These are phyloP conservation scores for Andrena dorsata DNA, from an alignment of 2,888 invertebrate species.

Conservation along the genomic window DNA sequence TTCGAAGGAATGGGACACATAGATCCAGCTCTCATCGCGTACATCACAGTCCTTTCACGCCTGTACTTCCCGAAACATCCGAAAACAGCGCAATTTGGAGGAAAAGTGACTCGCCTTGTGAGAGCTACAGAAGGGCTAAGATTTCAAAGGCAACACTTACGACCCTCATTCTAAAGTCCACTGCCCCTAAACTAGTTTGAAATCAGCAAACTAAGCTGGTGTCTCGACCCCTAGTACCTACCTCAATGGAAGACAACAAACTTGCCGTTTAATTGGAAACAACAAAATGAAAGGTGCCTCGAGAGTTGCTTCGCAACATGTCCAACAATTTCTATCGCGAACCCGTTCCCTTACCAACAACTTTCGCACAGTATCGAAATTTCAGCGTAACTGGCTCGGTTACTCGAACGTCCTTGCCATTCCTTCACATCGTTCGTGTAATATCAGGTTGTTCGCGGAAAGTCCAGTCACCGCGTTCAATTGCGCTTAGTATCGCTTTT, in stretches of 20 bases:
- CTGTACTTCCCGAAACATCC: too few relatives aligned
- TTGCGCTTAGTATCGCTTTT: constrained; percentile 10
- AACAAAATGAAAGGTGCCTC: not conserved
- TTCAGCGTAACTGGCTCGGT: constrained; percentile 7
- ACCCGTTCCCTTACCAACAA: too few relatives aligned
- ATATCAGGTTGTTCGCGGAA: constrained; percentile 59
- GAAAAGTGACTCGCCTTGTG: too few relatives aligned
- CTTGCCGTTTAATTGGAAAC: not conserved
- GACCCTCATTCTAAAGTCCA: too few relatives aligned
- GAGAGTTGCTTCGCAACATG: not conserved
- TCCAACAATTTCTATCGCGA: not conserved
- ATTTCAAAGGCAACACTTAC: too few relatives aligned
- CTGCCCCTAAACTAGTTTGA: not conserved
- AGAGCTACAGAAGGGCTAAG: too few relatives aligned
- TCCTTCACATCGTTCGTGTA: not conserved
- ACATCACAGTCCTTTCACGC: too few relatives aligned
- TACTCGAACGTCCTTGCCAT: constrained; percentile 6
- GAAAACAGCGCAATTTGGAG: too few relatives aligned
- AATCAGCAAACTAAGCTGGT: not conserved
- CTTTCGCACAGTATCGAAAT: constrained; percentile 2
- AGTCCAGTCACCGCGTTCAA: constrained; percentile 56
- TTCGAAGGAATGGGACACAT: too few relatives aligned
- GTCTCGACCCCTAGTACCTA: not conserved
- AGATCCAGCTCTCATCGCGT: too few relatives aligned
- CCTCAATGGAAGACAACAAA: not conserved